Percentiles rank a stretch among this genome's conserved stretches.
phyloP scores from a whole-genome alignment of 2,113 vertebrate species.

The Mugil cephalus region DNA sequence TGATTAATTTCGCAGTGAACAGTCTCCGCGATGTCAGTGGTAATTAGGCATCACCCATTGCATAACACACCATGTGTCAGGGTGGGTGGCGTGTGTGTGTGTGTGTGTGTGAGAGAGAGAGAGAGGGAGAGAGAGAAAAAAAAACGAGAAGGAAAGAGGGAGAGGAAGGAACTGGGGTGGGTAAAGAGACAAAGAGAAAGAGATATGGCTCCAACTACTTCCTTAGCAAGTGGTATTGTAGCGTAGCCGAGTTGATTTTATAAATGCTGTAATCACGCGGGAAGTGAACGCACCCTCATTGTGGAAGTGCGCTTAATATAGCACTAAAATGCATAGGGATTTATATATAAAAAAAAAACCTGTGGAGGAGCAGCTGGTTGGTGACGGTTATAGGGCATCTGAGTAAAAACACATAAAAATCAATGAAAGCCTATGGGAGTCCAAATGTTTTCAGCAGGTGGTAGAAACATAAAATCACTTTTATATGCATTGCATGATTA shows the following conservation, averaged over 20 bases:
- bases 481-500: conserved; percentile 43
- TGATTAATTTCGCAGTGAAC: conserved; percentile 87
- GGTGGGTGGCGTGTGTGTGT: conserved; percentile 78
- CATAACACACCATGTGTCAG: conserved; percentile 87
- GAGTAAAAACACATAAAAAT: conserved; percentile 24
- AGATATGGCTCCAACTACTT: conserved; percentile 33
- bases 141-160: not conserved
- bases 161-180: not conserved
- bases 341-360: conserved; percentile 24
- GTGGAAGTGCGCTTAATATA: conserved; percentile 2
- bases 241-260: not conserved
- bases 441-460: conserved; percentile 66
- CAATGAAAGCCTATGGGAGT: conserved; percentile 37
- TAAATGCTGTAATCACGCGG: not conserved
- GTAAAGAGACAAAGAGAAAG: conserved; percentile 39
- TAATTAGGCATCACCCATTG: conserved; percentile 86
- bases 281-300: too few species aligned
- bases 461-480: conserved; percentile 46
- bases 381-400: conserved; percentile 12
- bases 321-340: not conserved
- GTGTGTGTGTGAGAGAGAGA: conserved; percentile 22
- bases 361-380: conserved; percentile 4
- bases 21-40: conserved; percentile 85
- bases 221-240: conserved; percentile 11
- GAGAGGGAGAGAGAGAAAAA: conserved; percentile 9